Percentiles rank a stretch among this genome's conserved stretches.
phyloP scores from a whole-genome alignment of 2,888 invertebrate genomes.

The Brenthis ino region DNA sequence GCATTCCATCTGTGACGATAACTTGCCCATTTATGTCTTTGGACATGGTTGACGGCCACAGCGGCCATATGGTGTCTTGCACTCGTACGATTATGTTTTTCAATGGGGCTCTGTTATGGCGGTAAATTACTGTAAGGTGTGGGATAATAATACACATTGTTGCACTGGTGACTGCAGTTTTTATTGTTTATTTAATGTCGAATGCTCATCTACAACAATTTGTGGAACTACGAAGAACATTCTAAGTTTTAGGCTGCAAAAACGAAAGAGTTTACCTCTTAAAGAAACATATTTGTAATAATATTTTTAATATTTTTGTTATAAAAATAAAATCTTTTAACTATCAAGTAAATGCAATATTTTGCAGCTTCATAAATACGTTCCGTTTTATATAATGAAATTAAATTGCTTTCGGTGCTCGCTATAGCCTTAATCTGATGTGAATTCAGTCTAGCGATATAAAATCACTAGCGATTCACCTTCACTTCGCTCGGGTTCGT shows the following conservation, averaged over 20 bases:
- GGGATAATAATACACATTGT: constrained; percentile 50
- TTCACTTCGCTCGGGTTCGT: too few relatives aligned
- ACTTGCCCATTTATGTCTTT: constrained; percentile 81
- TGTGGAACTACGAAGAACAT: not conserved
- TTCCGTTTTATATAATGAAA: constrained; percentile 13
- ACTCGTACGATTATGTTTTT: constrained; percentile 62
- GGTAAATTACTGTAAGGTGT: constrained; percentile 58
- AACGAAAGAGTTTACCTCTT: too few relatives aligned
- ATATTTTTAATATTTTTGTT: too few relatives aligned
- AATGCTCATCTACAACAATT: not conserved
- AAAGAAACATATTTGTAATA: too few relatives aligned
- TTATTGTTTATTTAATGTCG: not conserved
- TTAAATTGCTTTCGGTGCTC: constrained; percentile 65
- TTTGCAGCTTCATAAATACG: constrained; percentile 1
- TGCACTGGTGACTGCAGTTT: constrained; percentile 10
- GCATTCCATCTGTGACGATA: constrained; percentile 79
- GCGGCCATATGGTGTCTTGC: constrained; percentile 76
- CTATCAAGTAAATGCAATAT: not conserved
- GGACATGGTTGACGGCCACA: constrained; percentile 76
- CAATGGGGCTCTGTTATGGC: constrained; percentile 65
- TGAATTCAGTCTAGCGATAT: constrained; percentile 57
- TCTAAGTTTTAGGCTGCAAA: not conserved
- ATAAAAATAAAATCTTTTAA: too few relatives aligned
- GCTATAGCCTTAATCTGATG: constrained; percentile 63
- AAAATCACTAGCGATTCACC: constrained; percentile 43